Evolutionary conservation across 2,888 invertebrate genomes (phyloP), one percentile per base, ranked within the genome.

Genomic region (Tanypteryx hageni): DNA sequence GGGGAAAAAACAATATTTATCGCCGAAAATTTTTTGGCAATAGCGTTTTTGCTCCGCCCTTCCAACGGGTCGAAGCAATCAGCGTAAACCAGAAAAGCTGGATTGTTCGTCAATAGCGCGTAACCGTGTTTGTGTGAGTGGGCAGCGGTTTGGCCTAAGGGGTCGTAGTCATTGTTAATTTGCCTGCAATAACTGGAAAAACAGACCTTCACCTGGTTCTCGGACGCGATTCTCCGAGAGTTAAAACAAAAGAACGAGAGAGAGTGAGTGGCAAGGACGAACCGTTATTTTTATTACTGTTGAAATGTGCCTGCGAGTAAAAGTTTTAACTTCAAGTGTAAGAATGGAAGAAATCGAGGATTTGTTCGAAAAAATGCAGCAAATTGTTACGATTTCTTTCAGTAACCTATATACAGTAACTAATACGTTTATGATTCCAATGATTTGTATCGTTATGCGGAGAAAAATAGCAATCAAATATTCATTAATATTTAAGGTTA

Each of bases 31-130:
- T 89, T 85, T 89, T 89, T 61, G 22, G 89, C 89, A 64, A 44
- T 61, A 64, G 64, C 44, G 56, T 18, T 61, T 16, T 56, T 44
- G 44, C 89, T 13, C 64, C 64, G 64, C 64, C 86, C 89, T 64
- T 61, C 89, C 44, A 56, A 59, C 59, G 86, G 61, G 86, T 86
- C 59, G 31, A 83, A 14, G n/a, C 56, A 44, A 27, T 57, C n/a
- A 57, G 27, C 22, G 89, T 44, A 64, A n/a, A 89, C 89, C 64
- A 18, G 89, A 89, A 89, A 27, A 44, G 61, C 89, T 27, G 56
- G 89, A 64, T 89, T 86, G 59, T 56, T n/a, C n/a, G 27, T 22
- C 89, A 64, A 18, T 18, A 59, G 27, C 31, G 89, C 64, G 44
- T 44, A 44, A 44, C 44, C 44, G 89, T 31, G 86, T 16, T 27